These are phyloP conservation scores for Geococcyx californianus DNA, from an alignment of 2,113 vertebrate species.

Conservation along the genomic window DNA sequence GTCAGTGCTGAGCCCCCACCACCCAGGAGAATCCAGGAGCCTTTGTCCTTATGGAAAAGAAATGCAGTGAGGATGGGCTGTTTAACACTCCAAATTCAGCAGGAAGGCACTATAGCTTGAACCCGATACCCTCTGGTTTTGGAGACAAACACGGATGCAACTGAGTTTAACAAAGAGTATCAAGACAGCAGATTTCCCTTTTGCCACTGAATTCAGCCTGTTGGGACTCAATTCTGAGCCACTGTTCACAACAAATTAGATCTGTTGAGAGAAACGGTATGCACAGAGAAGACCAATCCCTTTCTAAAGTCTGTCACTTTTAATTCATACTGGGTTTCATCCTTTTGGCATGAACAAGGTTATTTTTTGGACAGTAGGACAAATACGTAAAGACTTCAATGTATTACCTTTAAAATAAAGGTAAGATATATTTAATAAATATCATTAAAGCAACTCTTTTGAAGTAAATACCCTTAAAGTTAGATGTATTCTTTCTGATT, in stretches of 20 bases:
- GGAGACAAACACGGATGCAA: background rate
- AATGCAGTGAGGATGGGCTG: background rate
- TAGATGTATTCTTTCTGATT: background rate
- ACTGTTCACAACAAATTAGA: background rate
- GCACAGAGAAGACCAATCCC: background rate
- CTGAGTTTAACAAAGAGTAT: background rate
- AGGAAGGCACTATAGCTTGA: background rate
- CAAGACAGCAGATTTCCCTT: background rate
- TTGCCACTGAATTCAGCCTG: background rate
- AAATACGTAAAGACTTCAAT: background rate
- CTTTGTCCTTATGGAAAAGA: background rate
- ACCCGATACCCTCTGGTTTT: background rate
- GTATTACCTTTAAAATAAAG: no score
- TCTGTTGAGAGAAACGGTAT: background rate
- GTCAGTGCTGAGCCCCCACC: fast-evolving
- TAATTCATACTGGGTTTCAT: background rate
- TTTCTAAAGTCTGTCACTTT: background rate
- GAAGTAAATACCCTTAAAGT: background rate
- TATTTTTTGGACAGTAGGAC: background rate
- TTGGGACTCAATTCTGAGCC: background rate
- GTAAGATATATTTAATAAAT: no score
- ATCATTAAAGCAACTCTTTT: no score
- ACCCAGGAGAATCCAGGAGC: background rate
- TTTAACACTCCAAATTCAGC: background rate
- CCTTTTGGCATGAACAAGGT: background rate